Evolutionary conservation across 2,888 invertebrate species (phyloP), one percentile per base, ranked within the genome.

Genomic region (Furcula furcula): DNA sequence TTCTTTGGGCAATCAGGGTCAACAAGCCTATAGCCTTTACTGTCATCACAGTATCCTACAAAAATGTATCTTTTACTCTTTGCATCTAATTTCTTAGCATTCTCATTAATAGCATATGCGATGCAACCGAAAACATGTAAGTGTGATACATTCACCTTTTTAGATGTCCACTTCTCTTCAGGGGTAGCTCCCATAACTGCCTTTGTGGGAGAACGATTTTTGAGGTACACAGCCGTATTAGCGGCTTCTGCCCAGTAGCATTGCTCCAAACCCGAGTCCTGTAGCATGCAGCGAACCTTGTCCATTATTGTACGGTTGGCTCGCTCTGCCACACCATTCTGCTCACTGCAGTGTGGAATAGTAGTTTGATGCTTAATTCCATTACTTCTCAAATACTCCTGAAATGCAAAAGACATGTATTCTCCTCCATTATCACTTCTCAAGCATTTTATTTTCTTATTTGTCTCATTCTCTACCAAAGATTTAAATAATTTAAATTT

Each of bases 1-100:
- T 9, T 26, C 4, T 31, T 36, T 1, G 27, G 40, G 3, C 31
- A 7, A 5, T 22, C 13, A 4, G 45, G 44, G 25, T 49, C 25
- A 28, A 46, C 45, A 3, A 53, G 23, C 14, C 55, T 40, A 26
- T 59, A 57, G 1, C 55, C 58, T 30, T 60, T 58, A 0, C 43
- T 29, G 29, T 44, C 35, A 9, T 55, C 50, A 15, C 39, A 20
- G 33, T 45, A 59, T 3, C 60, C 42, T 1, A 38, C 33, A 28
- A 42, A 42, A 21, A 35, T 33, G 11, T 30, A 34, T 11, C 36
- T 22, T 4, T 38, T 12, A 21, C 31, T 18, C 28, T 31, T 36
- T 23, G 18, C 29, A 40, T 44, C 32, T 30, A 29, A 14, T 22
- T 38, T 35, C 3, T 20, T 20, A 4, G 27, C 14, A 11, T 27